These are phyloP conservation scores for Melanotaenia duboulayi DNA, from an alignment of 2,113 vertebrate genomes.

Conservation along the genomic window DNA sequence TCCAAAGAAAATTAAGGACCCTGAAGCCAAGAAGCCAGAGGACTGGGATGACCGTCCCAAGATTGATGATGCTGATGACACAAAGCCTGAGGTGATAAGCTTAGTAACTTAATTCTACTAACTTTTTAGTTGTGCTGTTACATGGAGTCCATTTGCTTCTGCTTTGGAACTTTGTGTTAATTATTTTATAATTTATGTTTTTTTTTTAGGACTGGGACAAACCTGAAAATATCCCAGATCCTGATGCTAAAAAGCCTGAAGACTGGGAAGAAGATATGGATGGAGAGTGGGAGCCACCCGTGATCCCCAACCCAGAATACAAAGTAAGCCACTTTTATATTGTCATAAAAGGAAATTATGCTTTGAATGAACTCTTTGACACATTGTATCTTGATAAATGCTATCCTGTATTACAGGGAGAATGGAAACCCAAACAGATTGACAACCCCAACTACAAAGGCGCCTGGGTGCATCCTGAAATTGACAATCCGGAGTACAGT, in stretches of 20 bases:
- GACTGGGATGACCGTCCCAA: conserved; percentile 82
- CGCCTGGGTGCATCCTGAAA: conserved; percentile 87
- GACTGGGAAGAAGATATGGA: conserved; percentile 87
- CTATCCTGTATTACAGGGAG: conserved; percentile 74
- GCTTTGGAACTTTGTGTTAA: background rate
- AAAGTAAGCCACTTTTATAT: conserved; percentile 73
- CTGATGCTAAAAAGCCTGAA: conserved; percentile 84
- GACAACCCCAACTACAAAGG: conserved; percentile 86
- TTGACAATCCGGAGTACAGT: conserved; percentile 83
- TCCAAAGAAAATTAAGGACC: conserved; percentile 82
- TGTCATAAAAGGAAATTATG: background rate
- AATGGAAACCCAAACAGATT: conserved; percentile 87
- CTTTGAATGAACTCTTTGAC: background rate
- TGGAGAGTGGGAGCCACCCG: conserved; percentile 84
- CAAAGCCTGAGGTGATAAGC: conserved; percentile 80
- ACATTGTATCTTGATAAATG: background rate
- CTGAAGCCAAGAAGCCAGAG: conserved; percentile 78
- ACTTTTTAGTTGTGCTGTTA: background rate
- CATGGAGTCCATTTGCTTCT: background rate
- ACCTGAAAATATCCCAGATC: conserved; percentile 85
- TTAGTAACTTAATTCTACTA: background rate
- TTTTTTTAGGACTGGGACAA: conserved; percentile 87
- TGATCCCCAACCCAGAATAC: conserved; percentile 87
- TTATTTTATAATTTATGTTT: background rate
- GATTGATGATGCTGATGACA: conserved; percentile 78